A percentile compares a stretch with the other conserved stretches of the same genome.
Conservation (phyloP, 1,140 invertebrate species). For the Eueides isabella region DNA sequence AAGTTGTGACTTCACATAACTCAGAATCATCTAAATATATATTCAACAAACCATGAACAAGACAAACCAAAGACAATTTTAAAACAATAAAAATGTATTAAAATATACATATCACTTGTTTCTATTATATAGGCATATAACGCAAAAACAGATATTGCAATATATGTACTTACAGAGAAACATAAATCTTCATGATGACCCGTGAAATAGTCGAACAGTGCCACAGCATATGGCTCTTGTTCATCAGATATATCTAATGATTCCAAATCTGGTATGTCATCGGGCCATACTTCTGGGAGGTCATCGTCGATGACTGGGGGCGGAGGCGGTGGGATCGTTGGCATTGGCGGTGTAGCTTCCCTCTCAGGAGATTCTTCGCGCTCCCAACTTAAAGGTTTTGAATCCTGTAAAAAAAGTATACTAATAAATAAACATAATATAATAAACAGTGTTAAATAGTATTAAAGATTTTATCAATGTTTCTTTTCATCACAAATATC, state of each 20-base stretch:
- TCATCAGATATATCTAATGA: slow-evolving; percentile 32
- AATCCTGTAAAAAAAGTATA: slow-evolving; percentile 48
- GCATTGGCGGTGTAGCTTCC: slow-evolving; percentile 88
- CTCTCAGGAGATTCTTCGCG: slow-evolving; percentile 61
- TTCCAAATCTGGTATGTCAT: slow-evolving; percentile 44
- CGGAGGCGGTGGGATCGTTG: slow-evolving; percentile 87
- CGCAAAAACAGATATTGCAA: not conserved
- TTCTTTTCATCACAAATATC: not conserved
- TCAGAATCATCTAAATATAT: not conserved
- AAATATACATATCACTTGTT: no score
- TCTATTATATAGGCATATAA: no score
- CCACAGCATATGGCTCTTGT: slow-evolving; percentile 86
- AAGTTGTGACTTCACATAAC: not conserved
- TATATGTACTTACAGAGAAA: slow-evolving; percentile 84
- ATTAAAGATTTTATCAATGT: not conserved
- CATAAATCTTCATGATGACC: slow-evolving; percentile 87
- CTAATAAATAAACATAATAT: not conserved
- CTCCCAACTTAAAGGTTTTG: slow-evolving; percentile 60
- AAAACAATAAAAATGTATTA: not conserved
- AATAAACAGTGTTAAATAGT: no score
- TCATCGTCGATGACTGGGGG: slow-evolving; percentile 81
- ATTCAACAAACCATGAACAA: not conserved
- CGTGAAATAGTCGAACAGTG: slow-evolving; percentile 88
- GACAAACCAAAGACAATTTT: not conserved
- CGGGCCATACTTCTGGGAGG: slow-evolving; percentile 62